Percentiles rank a stretch among this genome's conserved stretches.
Conservation (phyloP, 2,888 invertebrate genomes). For the Pyrocoelia pectoralis region DNA sequence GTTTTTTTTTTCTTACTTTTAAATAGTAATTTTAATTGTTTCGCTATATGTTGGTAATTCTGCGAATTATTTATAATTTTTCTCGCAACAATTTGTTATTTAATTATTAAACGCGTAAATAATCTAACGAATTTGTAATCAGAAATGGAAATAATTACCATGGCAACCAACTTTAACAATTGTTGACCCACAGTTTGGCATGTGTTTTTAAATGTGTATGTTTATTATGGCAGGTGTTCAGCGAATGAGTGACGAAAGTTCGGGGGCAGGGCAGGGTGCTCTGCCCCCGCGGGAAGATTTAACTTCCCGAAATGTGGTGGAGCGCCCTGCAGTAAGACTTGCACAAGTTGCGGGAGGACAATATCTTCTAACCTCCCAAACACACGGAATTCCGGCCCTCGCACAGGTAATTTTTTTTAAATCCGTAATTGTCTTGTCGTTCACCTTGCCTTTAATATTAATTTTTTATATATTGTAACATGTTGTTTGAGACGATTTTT, state of each 20-base stretch:
- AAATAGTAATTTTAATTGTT: constrained; percentile 3
- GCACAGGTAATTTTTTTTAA: constrained; percentile 59
- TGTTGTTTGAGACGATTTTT: too few species aligned
- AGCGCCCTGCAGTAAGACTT: constrained; percentile 57
- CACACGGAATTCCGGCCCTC: constrained; percentile 60
- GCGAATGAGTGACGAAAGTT: constrained; percentile 61
- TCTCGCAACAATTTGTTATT: too few species aligned
- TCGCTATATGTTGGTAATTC: too few species aligned
- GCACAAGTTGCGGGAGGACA: constrained; percentile 58
- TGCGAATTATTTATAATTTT: too few species aligned
- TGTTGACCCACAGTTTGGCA: constrained; percentile 46
- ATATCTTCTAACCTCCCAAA: constrained; percentile 55
- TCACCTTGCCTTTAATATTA: too few species aligned
- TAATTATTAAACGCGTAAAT: too few species aligned
- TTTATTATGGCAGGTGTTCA: constrained; percentile 47
- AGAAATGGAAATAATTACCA: background rate
- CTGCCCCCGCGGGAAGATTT: constrained; percentile 59
- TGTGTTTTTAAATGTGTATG: constrained; percentile 8
- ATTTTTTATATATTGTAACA: too few species aligned
- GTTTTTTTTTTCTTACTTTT: background rate
- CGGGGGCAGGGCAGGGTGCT: constrained; percentile 61
- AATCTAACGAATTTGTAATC: too few species aligned
- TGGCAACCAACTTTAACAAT: constrained; percentile 34
- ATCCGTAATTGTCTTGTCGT: too few species aligned
- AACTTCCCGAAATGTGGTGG: constrained; percentile 51